These are phyloP conservation scores for Cetoscarus ocellatus DNA, from an alignment of 2,797 vertebrate genomes.

Conservation along the genomic window DNA sequence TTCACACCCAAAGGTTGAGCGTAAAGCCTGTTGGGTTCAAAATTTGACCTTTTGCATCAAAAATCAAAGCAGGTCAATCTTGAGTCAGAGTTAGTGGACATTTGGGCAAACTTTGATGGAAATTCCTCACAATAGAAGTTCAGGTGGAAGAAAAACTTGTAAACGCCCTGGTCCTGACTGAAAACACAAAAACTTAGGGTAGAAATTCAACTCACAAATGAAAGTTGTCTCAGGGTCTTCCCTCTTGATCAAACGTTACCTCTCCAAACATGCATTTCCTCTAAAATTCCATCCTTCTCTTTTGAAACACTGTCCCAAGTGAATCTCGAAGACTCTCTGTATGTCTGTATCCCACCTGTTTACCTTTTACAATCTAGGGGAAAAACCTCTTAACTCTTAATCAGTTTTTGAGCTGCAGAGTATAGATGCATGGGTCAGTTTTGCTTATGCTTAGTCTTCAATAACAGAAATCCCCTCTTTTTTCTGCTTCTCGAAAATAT, in stretches of 20 bases:
- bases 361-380: conserved; percentile 1
- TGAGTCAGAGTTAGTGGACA: too few species aligned
- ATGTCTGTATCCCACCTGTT: conserved; percentile 38
- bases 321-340: conserved; percentile 42
- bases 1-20: too few species aligned
- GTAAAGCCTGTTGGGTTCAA: too few species aligned
- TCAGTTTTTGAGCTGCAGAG: conserved; percentile 8
- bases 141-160: too few species aligned
- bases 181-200: neutral
- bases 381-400: conserved; percentile 14
- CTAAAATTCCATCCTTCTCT: conserved; percentile 46
- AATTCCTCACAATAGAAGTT: too few species aligned
- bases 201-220: neutral
- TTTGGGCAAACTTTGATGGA: too few species aligned
- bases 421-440: neutral
- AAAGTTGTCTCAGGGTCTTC: neutral
- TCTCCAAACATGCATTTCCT: conserved; percentile 10
- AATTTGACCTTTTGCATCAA: too few species aligned
- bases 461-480: conserved; percentile 4
- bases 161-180: too few species aligned
- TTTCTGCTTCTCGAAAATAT: conserved; percentile 40
- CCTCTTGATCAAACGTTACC: too few species aligned
- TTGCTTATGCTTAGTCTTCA: conserved; percentile 35
- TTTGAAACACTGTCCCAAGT: conserved; percentile 60
- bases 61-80: too few species aligned